phyloP scores from a whole-genome alignment of 2,797 vertebrate species.

The Argya squamiceps region DNA sequence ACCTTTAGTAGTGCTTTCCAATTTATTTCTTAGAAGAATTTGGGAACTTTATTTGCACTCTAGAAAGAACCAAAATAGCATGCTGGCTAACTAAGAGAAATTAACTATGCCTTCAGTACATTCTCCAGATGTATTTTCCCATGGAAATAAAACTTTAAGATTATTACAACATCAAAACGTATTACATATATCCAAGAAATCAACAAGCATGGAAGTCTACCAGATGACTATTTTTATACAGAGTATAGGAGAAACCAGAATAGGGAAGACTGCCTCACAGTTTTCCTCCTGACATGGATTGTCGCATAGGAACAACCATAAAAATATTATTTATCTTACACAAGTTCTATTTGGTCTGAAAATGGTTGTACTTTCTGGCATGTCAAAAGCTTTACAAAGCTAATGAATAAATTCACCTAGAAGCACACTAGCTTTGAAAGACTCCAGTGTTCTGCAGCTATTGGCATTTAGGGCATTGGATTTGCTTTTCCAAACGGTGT shows the following conservation, averaged over 20 bases:
- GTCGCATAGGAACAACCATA: neutral
- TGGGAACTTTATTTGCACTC: neutral
- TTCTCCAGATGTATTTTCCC: neutral
- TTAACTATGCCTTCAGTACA: neutral
- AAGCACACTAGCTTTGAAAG: neutral
- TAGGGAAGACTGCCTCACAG: neutral
- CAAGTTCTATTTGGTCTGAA: neutral
- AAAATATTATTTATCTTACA: neutral
- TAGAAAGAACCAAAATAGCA: neutral
- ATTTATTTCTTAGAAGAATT: neutral
- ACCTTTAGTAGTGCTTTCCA: neutral
- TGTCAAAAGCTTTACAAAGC: neutral
- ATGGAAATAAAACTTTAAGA: neutral
- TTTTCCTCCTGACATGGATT: neutral
- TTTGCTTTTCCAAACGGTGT: neutral
- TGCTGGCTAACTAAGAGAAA: neutral
- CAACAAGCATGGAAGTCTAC: neutral
- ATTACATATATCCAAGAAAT: neutral
- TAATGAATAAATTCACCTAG: slow-evolving; percentile 28
- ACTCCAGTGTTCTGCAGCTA: neutral
- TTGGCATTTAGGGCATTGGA: neutral
- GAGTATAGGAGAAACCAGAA: neutral
- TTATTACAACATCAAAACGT: neutral
- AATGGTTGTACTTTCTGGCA: neutral
- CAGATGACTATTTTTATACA: neutral